Base-by-base conservation (phyloP, 2,888 invertebrate genomes). In the Epinotia demarniana region DNA sequence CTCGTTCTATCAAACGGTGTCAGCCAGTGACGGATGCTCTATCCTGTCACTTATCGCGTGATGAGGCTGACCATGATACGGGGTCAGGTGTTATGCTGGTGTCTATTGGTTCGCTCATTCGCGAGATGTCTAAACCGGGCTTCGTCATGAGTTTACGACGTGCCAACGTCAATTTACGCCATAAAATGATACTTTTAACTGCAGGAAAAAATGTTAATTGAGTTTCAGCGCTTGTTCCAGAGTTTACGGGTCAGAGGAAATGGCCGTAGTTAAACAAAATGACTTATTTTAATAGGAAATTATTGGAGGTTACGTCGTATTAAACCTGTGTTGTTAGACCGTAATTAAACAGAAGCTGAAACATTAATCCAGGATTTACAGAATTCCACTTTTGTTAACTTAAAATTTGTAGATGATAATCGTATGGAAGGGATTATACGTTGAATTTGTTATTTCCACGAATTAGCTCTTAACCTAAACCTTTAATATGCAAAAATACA, bases 331-430 rank as follows among this genome's bases (percentile, higher is more conserved):
- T n/a, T 39, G 12, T 13, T 23, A 64, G 12, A 27, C 18, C 12
- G 23, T 57, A 66, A 72, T 66, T 19, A 60, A 66, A 66, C 39
- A 33, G 64, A 58, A 72, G 49, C 63, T 66, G n/a, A 33, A 19
- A 57, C 64, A 58, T 9, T n/a, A 72, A 72, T 72, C 19, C 72
- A 1, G 72, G 72, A 72, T 58, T 72, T 46, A 66, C 46, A 49
- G 72, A 46, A 66, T 72, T 57, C 19, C 18, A 64, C 27, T 46
- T 58, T 19, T 27, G 49, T 49, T 46, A 16, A 19, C 16, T 49
- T 5, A 43, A 23, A 16, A 8, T 9, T 39, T 39, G 2, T 18
- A 49, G 46, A 49, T 1, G 46, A 49, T 16, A 49, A 49, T 49
- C 46, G 3, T 9, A 49, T 49, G 12, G 3, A 43, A 43, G 43